These are phyloP conservation scores for Heliconius sara DNA, from an alignment of 2,888 invertebrate species.

Conservation along the genomic window DNA sequence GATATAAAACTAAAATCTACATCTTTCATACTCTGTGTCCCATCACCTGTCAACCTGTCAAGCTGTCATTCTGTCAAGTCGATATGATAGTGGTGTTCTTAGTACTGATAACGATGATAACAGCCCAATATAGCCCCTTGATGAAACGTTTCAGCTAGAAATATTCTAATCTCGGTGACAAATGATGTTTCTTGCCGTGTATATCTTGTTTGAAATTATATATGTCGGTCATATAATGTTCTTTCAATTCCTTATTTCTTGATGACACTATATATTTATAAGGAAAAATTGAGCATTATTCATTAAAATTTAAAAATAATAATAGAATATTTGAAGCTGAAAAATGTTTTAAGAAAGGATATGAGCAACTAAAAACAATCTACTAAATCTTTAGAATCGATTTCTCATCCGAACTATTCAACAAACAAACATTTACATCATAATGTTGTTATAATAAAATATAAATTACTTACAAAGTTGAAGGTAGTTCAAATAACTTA, in stretches of 20 bases:
- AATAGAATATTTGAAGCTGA: not conserved
- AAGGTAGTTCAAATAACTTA: conserved; percentile 22
- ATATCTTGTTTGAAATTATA: conserved; percentile 10
- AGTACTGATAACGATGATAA: conserved; percentile 51
- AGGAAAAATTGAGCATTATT: not conserved
- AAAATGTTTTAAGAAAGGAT: no score
- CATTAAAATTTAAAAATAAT: not conserved
- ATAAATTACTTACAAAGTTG: conserved; percentile 5
- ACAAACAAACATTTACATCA: conserved; percentile 5
- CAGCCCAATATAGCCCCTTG: conserved; percentile 34
- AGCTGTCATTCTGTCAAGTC: conserved; percentile 69
- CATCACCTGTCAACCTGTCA: conserved; percentile 68
- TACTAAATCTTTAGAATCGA: not conserved
- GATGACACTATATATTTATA: not conserved
- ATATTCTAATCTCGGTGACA: conserved; percentile 25
- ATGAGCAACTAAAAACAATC: not conserved
- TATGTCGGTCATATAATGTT: not conserved
- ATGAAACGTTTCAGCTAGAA: conserved; percentile 23
- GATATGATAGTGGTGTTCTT: conserved; percentile 58
- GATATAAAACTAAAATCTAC: not conserved
- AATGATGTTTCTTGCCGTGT: conserved; percentile 17
- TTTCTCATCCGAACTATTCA: not conserved
- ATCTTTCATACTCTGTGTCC: conserved; percentile 9
- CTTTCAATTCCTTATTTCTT: no score
- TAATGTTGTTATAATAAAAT: not conserved